A percentile compares a stretch with the other conserved stretches of the same genome.
These are phyloP conservation scores for Sycophila texana DNA, from an alignment of 2,888 invertebrate species.

Conservation along the genomic window DNA sequence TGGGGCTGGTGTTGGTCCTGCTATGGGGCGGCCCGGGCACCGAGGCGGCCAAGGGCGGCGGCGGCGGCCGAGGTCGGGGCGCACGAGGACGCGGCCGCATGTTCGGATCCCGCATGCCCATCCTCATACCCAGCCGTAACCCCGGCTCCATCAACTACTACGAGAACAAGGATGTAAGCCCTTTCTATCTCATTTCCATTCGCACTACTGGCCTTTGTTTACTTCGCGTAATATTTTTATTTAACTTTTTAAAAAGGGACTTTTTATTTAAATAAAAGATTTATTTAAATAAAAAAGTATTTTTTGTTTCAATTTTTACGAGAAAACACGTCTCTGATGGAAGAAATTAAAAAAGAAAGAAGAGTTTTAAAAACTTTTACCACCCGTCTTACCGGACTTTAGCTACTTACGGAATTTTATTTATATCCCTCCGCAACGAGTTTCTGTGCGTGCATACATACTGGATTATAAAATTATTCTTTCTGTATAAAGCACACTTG, in stretches of 20 bases:
- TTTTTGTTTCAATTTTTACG: no score
- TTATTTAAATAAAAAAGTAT: no score
- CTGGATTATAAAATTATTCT: no score
- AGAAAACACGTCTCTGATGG: no score
- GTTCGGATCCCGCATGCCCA: conserved; percentile 77
- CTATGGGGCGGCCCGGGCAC: conserved; percentile 6
- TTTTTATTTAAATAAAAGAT: background rate
- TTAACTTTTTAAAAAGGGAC: background rate
- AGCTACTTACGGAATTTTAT: no score
- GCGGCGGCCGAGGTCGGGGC: conserved; percentile 61
- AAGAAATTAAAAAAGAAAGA: background rate
- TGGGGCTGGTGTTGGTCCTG: conserved; percentile 34
- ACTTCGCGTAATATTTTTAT: no score
- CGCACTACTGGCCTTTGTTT: background rate
- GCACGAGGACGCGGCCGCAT: conserved; percentile 74
- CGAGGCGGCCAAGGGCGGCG: conserved; percentile 63
- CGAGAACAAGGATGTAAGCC: conserved; percentile 80
- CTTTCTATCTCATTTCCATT: background rate
- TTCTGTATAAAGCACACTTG: no score
- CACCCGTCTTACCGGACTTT: no score
- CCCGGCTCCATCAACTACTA: conserved; percentile 80
- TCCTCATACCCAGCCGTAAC: conserved; percentile 79
- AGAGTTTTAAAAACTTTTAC: background rate
- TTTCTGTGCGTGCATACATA: no score
- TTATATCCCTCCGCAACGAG: no score